These are phyloP conservation scores for Strongylocentrotus purpuratus DNA, from an alignment of 35 echinoderm and acorn worm species.

Conservation along the genomic window DNA sequence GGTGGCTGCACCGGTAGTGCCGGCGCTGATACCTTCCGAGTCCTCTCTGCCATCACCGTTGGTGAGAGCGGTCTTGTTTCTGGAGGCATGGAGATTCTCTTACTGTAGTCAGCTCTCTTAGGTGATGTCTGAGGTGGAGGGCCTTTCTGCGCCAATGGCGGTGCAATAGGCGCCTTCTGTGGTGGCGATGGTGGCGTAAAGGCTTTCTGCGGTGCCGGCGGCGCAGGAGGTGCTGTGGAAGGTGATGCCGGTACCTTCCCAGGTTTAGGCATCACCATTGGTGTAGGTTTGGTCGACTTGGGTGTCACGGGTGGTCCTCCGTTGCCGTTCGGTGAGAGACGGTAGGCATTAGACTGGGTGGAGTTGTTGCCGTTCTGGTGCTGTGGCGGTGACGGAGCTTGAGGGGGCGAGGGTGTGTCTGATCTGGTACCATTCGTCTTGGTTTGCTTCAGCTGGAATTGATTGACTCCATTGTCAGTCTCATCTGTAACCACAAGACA, in stretches of 20 bases:
- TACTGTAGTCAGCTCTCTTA: conserved; percentile 3
- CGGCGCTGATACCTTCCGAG: conserved; percentile 3
- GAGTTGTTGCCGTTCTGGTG: background rate
- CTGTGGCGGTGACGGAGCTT: background rate
- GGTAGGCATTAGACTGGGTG: conserved; percentile 18
- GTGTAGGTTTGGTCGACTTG: background rate
- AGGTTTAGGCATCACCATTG: conserved; percentile 38
- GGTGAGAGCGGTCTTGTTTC: conserved; percentile 17
- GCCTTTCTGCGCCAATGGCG: background rate
- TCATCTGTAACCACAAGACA: background rate
- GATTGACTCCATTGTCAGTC: conserved; percentile 11
- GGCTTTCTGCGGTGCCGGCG: background rate
- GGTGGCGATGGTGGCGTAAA: conserved; percentile 35
- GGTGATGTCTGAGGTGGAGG: background rate
- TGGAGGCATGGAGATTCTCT: conserved; percentile 37
- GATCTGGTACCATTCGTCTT: conserved; percentile 8
- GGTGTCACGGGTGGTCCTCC: background rate
- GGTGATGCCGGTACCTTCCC: background rate
- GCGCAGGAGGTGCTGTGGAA: background rate
- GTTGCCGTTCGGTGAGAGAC: background rate
- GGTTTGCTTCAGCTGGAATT: conserved; percentile 40
- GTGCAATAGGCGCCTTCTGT: conserved; percentile 18
- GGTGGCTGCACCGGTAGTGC: conserved; percentile 21
- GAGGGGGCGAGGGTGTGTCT: background rate
- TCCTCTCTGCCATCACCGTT: background rate